Evolutionary conservation across 2,797 vertebrate genomes (phyloP).

Genomic region (Phrynocephalus vlangalii): DNA sequence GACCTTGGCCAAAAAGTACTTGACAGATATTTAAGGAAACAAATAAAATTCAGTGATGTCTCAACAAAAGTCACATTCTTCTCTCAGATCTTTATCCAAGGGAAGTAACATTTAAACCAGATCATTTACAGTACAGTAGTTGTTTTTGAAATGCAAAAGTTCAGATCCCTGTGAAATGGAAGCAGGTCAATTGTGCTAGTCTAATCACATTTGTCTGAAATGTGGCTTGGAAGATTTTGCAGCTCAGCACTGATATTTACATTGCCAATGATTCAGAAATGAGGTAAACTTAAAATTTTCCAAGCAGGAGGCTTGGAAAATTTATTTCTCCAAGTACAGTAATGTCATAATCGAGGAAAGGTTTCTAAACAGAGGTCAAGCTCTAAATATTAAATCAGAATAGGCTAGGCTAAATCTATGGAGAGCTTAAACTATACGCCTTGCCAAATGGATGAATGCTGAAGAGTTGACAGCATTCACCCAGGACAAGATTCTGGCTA

Average conservation of each 20-base stretch:
- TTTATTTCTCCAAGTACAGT: not conserved
- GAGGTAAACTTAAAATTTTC: conserved; percentile 25
- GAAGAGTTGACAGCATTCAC: too few relatives aligned
- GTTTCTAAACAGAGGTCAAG: too few relatives aligned
- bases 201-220: conserved; percentile 42
- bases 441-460: too few relatives aligned
- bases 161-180: conserved; percentile 42
- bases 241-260: conserved; percentile 10
- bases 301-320: not conserved
- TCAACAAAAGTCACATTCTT: conserved; percentile 54
- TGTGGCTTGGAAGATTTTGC: conserved; percentile 50
- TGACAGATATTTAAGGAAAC: not conserved
- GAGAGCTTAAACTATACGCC: too few relatives aligned
- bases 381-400: too few relatives aligned
- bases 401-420: too few relatives aligned
- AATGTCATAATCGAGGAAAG: too few relatives aligned
- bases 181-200: conserved; percentile 8
- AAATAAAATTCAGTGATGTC: conserved; percentile 26
- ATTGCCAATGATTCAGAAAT: not conserved
- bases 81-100: conserved; percentile 47
- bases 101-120: conserved; percentile 64
- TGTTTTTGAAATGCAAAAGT: conserved; percentile 51
- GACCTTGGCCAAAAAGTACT: not conserved
- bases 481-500: too few relatives aligned
- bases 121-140: conserved; percentile 49